These are phyloP conservation scores for Parambassis ranga DNA, from an alignment of 2,797 vertebrate species.

Conservation along the genomic window DNA sequence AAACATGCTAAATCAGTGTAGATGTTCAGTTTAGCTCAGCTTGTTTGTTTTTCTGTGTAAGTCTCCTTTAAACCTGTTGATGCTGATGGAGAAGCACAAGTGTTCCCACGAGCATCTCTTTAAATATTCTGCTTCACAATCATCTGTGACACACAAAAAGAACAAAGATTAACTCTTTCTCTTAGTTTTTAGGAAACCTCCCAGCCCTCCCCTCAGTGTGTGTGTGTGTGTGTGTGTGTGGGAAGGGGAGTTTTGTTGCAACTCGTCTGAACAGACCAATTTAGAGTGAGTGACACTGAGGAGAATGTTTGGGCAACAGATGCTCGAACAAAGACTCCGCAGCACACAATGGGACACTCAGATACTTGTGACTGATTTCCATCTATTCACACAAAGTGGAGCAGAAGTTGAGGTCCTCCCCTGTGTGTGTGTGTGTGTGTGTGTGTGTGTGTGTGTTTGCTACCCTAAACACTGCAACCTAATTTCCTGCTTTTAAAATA, in stretches of 20 bases:
- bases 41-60: not conserved
- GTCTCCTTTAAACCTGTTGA: too few species aligned
- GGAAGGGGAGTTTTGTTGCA: slow-evolving; percentile 51
- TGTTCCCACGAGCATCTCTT: slow-evolving; percentile 34
- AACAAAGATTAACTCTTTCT: slow-evolving; percentile 58
- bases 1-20: too few species aligned
- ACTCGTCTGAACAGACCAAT: slow-evolving; percentile 59
- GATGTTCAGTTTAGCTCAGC: too few species aligned
- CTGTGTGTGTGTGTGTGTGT: slow-evolving; percentile 15
- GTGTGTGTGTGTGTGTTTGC: slow-evolving; percentile 7
- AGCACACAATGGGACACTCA: slow-evolving; percentile 55
- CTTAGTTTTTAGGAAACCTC: slow-evolving; percentile 24
- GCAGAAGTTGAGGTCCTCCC: slow-evolving; percentile 66
- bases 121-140: slow-evolving; percentile 35
- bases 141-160: slow-evolving; percentile 55
- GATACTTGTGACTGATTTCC: slow-evolving; percentile 75
- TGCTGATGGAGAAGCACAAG: too few species aligned
- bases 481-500: too few species aligned
- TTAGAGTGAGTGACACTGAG: slow-evolving; percentile 61
- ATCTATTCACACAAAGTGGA: slow-evolving; percentile 70
- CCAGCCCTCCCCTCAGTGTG: slow-evolving; percentile 24
- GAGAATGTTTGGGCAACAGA: slow-evolving; percentile 77
- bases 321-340: slow-evolving; percentile 71
- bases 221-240: slow-evolving; percentile 33
- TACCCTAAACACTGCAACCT: too few species aligned